A percentile compares a stretch with the other conserved stretches of the same genome.
Evolutionary conservation across 92 coral and sea anemone genomes (phyloP).

Genomic region (Porites divaricata): DNA sequence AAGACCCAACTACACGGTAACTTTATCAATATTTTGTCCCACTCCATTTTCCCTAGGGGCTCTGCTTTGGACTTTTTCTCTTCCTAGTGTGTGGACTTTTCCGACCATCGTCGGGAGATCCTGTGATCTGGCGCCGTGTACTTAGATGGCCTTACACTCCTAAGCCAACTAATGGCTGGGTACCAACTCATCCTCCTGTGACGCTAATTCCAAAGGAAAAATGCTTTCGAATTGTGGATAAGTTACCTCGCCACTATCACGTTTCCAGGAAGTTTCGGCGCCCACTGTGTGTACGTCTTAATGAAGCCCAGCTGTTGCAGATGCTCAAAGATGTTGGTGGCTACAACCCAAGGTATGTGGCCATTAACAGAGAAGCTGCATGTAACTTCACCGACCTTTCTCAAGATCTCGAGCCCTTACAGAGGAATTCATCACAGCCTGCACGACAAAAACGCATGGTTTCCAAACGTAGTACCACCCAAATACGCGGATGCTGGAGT

Average conservation of each 20-base stretch:
- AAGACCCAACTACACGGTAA: too few relatives aligned
- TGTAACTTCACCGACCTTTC: slow-evolving; percentile 40
- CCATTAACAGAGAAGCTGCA: slow-evolving; percentile 28
- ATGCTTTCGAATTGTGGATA: slow-evolving; percentile 3
- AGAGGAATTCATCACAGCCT: neutral
- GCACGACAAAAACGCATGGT: slow-evolving; percentile 17
- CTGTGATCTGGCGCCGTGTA: too few relatives aligned
- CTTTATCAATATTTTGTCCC: too few relatives aligned
- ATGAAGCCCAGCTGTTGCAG: slow-evolving; percentile 22
- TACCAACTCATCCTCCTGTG: neutral
- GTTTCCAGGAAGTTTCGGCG: neutral
- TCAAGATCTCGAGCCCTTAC: neutral
- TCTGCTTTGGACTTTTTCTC: too few relatives aligned
- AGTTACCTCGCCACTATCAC: neutral
- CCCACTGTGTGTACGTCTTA: slow-evolving; percentile 10
- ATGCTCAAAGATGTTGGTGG: slow-evolving; percentile 33
- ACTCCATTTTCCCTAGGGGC: too few relatives aligned
- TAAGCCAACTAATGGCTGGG: neutral
- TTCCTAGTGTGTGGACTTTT: too few relatives aligned
- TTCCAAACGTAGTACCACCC: neutral
- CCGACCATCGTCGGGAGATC: too few relatives aligned
- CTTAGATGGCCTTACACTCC: too few relatives aligned
- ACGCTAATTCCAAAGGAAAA: neutral
- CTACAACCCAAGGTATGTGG: slow-evolving; percentile 51
- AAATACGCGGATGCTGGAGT: slow-evolving; percentile 30